Percentiles rank a stretch among this genome's conserved stretches.
Evolutionary conservation across 2,113 vertebrate genomes (phyloP).

Genomic region (Perca fluviatilis): DNA sequence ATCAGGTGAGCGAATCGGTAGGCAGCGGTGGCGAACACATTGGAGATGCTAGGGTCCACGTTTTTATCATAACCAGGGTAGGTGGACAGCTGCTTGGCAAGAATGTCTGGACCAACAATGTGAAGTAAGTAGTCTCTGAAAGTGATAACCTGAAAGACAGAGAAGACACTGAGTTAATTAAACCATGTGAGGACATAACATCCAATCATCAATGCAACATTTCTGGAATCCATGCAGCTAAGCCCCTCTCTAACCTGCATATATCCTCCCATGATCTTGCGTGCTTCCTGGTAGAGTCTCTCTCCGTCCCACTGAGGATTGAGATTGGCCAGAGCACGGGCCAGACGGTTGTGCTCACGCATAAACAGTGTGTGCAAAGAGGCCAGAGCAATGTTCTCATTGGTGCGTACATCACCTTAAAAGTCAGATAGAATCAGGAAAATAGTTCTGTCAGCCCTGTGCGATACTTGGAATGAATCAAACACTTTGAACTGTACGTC

Average conservation of each 20-base stretch:
- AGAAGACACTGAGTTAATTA: background rate
- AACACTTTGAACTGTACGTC: background rate
- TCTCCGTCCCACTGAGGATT: slow-evolving; percentile 83
- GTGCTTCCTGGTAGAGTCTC: slow-evolving; percentile 81
- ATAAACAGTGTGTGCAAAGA: slow-evolving; percentile 80
- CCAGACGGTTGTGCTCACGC: slow-evolving; percentile 86
- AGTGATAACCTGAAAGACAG: slow-evolving; percentile 86
- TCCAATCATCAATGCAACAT: background rate
- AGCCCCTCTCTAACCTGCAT: slow-evolving; percentile 71
- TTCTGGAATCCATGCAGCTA: background rate
- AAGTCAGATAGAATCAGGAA: background rate
- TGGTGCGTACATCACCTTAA: slow-evolving; percentile 76
- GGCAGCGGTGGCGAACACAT: slow-evolving; percentile 88
- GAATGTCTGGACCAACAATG: slow-evolving; percentile 77
- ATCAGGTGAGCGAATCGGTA: slow-evolving; percentile 90
- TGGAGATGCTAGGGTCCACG: slow-evolving; percentile 87
- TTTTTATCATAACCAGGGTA: slow-evolving; percentile 84
- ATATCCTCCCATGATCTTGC: slow-evolving; percentile 83
- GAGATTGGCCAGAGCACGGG: slow-evolving; percentile 61
- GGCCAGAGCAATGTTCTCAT: slow-evolving; percentile 78
- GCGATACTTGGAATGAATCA: background rate
- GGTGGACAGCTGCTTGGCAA: slow-evolving; percentile 69
- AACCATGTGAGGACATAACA: background rate
- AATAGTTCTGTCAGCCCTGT: background rate
- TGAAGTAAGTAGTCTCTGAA: slow-evolving; percentile 87